These are phyloP conservation scores for Diabrotica undecimpunctata DNA, from an alignment of 1,140 invertebrate species.

Conservation along the genomic window DNA sequence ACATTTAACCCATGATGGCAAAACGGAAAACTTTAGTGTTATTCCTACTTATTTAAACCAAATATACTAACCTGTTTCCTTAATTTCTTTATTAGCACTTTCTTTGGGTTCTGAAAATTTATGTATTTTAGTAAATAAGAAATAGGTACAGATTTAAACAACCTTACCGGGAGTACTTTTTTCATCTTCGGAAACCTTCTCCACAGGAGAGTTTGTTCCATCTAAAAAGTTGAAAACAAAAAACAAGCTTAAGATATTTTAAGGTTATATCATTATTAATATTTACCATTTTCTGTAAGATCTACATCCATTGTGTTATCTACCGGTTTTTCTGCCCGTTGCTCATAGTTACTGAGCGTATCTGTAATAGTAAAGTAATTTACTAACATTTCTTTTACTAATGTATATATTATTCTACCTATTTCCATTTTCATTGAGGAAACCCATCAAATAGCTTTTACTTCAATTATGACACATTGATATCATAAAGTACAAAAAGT, in stretches of 20 bases:
- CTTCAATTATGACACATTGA: not conserved
- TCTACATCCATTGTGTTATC: slow-evolving; percentile 8
- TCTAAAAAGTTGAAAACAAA: not conserved
- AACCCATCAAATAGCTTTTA: not conserved
- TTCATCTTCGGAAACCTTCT: not conserved
- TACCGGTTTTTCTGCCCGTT: slow-evolving; percentile 2
- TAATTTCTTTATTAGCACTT: too few relatives aligned
- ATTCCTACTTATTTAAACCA: too few relatives aligned
- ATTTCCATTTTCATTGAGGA: not conserved
- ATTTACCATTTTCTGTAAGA: not conserved
- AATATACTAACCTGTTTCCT: too few relatives aligned
- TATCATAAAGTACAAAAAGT: not conserved
- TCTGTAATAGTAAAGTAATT: slow-evolving; percentile 1
- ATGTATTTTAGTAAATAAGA: too few relatives aligned
- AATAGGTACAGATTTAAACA: not conserved
- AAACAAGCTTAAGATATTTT: not conserved
- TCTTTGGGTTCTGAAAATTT: too few relatives aligned
- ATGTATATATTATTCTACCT: not conserved
- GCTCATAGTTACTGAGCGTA: slow-evolving; percentile 18
- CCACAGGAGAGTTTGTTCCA: not conserved
- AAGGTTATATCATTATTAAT: not conserved
- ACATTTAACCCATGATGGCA: too few relatives aligned
- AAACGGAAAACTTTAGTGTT: too few relatives aligned
- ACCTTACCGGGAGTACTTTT: not conserved
- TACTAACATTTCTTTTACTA: not conserved